phyloP scores from a whole-genome alignment of 2,113 vertebrate genomes.

The Himantopus leucocephalus region DNA sequence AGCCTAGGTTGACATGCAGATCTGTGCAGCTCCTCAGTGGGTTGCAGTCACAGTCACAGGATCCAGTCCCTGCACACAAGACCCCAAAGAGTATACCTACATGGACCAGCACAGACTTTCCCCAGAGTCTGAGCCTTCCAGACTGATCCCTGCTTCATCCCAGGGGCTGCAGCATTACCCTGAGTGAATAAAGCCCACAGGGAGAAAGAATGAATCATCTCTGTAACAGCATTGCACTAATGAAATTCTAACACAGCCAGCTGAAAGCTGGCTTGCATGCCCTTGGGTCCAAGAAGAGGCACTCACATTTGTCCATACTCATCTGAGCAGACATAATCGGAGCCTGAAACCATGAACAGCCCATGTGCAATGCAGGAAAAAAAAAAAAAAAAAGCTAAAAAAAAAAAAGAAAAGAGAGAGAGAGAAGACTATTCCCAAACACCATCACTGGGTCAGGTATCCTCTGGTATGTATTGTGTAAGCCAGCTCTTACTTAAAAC shows the following conservation, averaged over 20 bases:
- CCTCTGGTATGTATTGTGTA: not conserved
- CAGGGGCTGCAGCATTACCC: not conserved
- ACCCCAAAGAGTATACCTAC: not conserved
- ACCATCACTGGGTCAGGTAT: not conserved
- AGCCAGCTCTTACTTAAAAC: not conserved
- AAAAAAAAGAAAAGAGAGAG: not conserved
- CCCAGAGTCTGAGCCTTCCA: not conserved
- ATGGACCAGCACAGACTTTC: not conserved
- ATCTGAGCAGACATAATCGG: not conserved
- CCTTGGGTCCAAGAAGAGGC: not conserved
- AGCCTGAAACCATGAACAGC: not conserved
- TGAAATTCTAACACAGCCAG: not conserved
- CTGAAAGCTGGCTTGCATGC: not conserved
- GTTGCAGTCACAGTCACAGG: not conserved
- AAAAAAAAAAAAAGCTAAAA: not conserved
- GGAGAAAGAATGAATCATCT: not conserved
- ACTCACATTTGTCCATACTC: accelerated
- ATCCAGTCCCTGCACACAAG: not conserved
- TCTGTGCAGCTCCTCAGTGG: not conserved
- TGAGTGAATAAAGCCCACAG: not conserved
- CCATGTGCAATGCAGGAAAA: not conserved
- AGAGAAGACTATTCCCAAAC: not conserved
- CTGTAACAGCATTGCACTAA: not conserved
- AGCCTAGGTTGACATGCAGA: not conserved
- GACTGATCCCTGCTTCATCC: not conserved